Evolutionary conservation across 2,797 vertebrate genomes (phyloP).

Genomic region (Fringilla coelebs): DNA sequence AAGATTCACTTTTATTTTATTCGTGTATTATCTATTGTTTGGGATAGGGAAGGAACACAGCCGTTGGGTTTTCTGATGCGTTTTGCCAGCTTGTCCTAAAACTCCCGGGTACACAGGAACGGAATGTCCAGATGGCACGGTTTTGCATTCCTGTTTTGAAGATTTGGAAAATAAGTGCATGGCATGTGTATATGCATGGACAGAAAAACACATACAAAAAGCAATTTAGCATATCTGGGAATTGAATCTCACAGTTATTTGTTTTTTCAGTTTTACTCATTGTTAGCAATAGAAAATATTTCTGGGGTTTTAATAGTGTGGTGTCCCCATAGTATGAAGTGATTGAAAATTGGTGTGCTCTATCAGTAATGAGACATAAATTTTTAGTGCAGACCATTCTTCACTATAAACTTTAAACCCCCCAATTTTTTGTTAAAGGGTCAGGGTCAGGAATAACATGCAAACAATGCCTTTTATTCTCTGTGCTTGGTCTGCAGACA

Average conservation of each 20-base stretch:
- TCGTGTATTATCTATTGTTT: slow-evolving; percentile 43
- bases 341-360: not conserved
- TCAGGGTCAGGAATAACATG: not conserved
- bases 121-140: not conserved
- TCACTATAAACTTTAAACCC: not conserved
- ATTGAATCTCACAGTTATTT: not conserved
- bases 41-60: not conserved
- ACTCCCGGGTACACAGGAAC: not conserved
- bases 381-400: not conserved
- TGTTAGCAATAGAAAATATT: not conserved
- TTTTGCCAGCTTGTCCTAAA: slow-evolving; percentile 24
- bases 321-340: not conserved
- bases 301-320: not conserved
- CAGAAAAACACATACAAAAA: not conserved
- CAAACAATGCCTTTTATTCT: not conserved
- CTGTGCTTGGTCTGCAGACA: not conserved
- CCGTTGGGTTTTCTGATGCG: not conserved
- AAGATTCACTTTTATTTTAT: slow-evolving; percentile 52
- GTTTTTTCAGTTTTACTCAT: not conserved
- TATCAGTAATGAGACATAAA: not conserved
- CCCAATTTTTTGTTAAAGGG: not conserved
- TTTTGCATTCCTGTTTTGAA: not conserved
- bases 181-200: not conserved
- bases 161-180: not conserved
- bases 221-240: not conserved